These are phyloP conservation scores for Lasioglossum lativentre DNA, from an alignment of 2,888 invertebrate species.

Conservation along the genomic window DNA sequence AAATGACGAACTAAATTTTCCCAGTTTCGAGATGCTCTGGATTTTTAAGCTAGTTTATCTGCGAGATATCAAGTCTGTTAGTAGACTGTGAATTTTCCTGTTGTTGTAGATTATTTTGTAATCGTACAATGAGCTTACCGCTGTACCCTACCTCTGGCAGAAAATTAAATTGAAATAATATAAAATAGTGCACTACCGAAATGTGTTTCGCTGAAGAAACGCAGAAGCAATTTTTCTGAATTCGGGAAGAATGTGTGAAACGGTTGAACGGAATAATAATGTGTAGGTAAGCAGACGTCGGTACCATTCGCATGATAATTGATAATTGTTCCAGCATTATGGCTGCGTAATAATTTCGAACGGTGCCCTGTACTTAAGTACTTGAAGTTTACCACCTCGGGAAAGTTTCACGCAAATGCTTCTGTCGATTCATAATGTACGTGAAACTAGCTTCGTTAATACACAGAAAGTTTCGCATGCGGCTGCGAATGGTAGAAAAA, in stretches of 20 bases:
- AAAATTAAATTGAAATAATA: too few relatives aligned
- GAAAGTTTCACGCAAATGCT: slow-evolving; percentile 5
- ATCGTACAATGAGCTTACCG: too few relatives aligned
- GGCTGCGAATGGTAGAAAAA: slow-evolving; percentile 16
- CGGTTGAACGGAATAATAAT: neutral
- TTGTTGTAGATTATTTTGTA: too few relatives aligned
- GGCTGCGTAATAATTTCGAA: slow-evolving; percentile 12
- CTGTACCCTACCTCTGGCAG: too few relatives aligned
- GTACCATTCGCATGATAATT: neutral
- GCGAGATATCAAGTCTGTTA: too few relatives aligned
- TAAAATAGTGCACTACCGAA: too few relatives aligned
- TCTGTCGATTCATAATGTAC: slow-evolving; percentile 18
- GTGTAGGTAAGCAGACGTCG: neutral
- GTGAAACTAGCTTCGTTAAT: slow-evolving; percentile 20
- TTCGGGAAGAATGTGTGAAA: neutral
- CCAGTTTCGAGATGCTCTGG: neutral
- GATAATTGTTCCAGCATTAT: slow-evolving; percentile 8
- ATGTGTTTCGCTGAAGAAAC: too few relatives aligned
- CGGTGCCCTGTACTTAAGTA: neutral
- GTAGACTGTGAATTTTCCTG: too few relatives aligned
- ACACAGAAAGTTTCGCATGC: slow-evolving; percentile 1
- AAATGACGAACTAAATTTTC: neutral
- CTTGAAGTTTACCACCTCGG: slow-evolving; percentile 4
- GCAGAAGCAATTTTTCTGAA: neutral
- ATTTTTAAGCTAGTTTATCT: neutral